A percentile compares a stretch with the other conserved stretches of the same genome.
These are phyloP conservation scores for Actinemys pallida DNA, from an alignment of 2,113 vertebrate genomes.

Conservation along the genomic window DNA sequence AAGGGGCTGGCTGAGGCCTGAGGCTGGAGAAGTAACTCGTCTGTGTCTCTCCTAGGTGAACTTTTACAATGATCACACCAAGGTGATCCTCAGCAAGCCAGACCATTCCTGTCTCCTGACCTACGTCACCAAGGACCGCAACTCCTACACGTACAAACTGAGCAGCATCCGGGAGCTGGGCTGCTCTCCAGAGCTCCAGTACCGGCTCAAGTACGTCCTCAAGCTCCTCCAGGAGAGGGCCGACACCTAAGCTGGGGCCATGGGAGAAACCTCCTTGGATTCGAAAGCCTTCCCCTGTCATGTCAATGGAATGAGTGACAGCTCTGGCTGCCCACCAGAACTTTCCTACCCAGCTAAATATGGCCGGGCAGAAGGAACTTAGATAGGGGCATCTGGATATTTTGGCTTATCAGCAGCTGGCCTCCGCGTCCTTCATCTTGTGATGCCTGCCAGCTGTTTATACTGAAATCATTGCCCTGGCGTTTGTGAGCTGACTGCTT, in stretches of 20 bases:
- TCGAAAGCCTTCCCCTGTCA: not conserved
- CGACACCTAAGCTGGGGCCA: conserved; percentile 71
- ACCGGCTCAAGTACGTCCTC: conserved; percentile 86
- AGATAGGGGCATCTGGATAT: no score
- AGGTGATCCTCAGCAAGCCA: conserved; percentile 90
- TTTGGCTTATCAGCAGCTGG: not conserved
- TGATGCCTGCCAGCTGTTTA: not conserved
- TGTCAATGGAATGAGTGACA: not conserved
- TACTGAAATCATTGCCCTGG: not conserved
- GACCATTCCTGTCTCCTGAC: conserved; percentile 89
- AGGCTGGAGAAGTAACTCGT: not conserved
- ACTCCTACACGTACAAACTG: conserved; percentile 87
- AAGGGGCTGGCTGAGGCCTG: not conserved
- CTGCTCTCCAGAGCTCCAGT: conserved; percentile 86
- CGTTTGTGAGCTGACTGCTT: not conserved
- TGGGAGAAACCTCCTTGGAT: not conserved
- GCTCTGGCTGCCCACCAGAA: not conserved
- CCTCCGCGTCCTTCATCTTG: not conserved
- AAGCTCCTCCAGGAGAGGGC: conserved; percentile 88
- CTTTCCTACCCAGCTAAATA: not conserved
- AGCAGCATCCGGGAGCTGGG: conserved; percentile 85
- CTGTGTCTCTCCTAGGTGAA: conserved; percentile 82
- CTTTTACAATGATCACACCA: conserved; percentile 94
- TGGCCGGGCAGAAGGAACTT: not conserved
- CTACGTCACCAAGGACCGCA: conserved; percentile 88